Conservation (phyloP, 2,113 vertebrate species). For the Strigops habroptila region DNA sequence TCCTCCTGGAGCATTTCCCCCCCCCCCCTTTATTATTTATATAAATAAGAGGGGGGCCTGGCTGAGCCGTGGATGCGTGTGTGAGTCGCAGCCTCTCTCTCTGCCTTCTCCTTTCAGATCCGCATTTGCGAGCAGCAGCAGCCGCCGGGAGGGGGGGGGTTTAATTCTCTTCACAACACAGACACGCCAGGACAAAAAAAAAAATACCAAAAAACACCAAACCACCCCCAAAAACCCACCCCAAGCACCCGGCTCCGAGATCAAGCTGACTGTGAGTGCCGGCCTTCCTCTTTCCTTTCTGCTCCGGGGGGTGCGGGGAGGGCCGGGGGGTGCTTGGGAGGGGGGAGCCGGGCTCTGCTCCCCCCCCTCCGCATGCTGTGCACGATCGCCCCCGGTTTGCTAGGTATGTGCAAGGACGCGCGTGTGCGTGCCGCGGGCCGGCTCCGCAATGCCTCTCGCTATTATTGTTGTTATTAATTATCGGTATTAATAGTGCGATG, state of each 20-base stretch:
- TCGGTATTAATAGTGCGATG: neutral
- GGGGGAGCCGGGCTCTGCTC: neutral
- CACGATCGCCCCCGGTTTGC: neutral
- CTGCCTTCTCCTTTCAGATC: constrained; percentile 48
- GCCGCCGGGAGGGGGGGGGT: constrained; percentile 18
- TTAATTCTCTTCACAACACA: constrained; percentile 21
- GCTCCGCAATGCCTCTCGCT: neutral
- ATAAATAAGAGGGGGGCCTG: constrained; percentile 52
- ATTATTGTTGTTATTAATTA: neutral
- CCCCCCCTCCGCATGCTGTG: neutral
- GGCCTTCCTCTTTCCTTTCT: neutral
- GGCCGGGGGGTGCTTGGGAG: too few species aligned
- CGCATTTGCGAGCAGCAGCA: constrained; percentile 36
- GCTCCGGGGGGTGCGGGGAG: neutral
- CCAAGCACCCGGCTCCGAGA: neutral
- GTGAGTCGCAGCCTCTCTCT: constrained; percentile 39
- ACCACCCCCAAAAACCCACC: neutral
- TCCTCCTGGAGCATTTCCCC: constrained; percentile 19
- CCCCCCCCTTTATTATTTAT: constrained; percentile 3
- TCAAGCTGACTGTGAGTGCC: constrained; percentile 43
- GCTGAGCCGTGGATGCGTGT: constrained; percentile 1
- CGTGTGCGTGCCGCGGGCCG: neutral
- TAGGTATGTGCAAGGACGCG: neutral
- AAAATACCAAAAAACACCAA: neutral
- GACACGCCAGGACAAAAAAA: neutral